Evolutionary conservation across 2,888 invertebrate genomes (phyloP), one percentile per base, ranked within the genome.

Genomic region (Cantharis rustica): DNA sequence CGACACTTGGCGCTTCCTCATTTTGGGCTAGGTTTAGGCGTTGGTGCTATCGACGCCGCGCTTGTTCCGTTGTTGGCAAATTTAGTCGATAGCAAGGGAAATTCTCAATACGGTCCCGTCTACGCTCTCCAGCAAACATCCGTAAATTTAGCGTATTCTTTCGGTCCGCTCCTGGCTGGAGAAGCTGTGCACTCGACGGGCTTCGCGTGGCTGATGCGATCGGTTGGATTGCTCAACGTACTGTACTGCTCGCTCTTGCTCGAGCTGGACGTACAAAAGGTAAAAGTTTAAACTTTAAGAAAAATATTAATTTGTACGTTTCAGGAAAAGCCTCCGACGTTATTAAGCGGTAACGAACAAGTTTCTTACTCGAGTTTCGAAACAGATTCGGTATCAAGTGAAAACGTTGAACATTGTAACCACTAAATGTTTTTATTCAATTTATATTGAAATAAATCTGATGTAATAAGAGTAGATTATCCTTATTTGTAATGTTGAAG

Each of bases 91-190:
- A 83, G 86, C 11, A 85, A 88, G 78, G 90, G 91, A 79, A 89
- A 89, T 79, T 91, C 91, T n/a, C 91, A 92, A 80, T 95, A 95
- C 85, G 95, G 95, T 3, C 92, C 92, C 0, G 93, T 95, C n/a
- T 96, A 96, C 86, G 94, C 96, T 71, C 90, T 96, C 73, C 95
- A 95, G 83, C 96, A 96, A 88, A 92, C 93, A 15, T 93, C 95
- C 4, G 95, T 95, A 66, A 94, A 95, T 82, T 88, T 95, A 69
- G 95, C 95, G 17, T 96, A 96, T 86, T 93, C 93, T 27, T 87
- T 95, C 68, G 95, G 95, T 73, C 95, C 96, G 0, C 89, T 95
- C 64, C 85, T 94, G 69, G 95, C 94, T 16, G 94, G 95, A 1
- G 92, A 93, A 83, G 86, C 94, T 79, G 93, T 94, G 0, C 91